phyloP scores from a whole-genome alignment of 2,888 invertebrate genomes.

The Zele albiditarsus region DNA sequence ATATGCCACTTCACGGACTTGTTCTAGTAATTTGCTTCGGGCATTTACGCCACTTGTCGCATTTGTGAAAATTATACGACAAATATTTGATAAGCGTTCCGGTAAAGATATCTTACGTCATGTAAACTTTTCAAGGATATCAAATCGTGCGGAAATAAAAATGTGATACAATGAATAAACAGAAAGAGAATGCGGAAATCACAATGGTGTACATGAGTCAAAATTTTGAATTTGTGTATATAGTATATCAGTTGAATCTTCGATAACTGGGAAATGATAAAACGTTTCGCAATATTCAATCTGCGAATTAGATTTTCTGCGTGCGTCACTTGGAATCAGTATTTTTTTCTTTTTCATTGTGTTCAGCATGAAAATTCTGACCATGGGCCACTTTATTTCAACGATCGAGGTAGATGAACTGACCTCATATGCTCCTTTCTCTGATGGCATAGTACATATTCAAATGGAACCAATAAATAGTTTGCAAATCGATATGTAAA shows the following conservation, averaged over 20 bases:
- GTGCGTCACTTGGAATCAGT: conserved; percentile 51
- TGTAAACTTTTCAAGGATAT: conserved; percentile 47
- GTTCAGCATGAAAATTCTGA: conserved; percentile 46
- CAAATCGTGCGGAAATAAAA: neutral
- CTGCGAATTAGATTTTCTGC: conserved; percentile 59
- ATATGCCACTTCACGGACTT: neutral
- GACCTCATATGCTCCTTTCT: neutral
- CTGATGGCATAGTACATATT: neutral
- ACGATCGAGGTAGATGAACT: neutral
- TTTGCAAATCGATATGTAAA: neutral
- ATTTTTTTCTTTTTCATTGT: conserved; percentile 54
- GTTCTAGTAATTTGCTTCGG: neutral
- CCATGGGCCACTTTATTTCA: conserved; percentile 44
- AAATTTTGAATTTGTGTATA: too few relatives aligned
- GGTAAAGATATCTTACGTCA: conserved; percentile 63
- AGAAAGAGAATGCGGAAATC: neutral
- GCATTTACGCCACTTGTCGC: conserved; percentile 18
- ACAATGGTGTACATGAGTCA: too few relatives aligned
- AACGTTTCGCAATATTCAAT: conserved; percentile 47
- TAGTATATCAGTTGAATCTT: too few relatives aligned
- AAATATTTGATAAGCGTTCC: conserved; percentile 54
- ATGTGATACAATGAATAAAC: neutral
- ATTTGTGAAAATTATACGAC: conserved; percentile 46
- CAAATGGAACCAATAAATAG: neutral
- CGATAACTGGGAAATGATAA: too few relatives aligned